Conservation (phyloP, 2,888 invertebrate genomes). For the Leptodirus hochenwartii region DNA sequence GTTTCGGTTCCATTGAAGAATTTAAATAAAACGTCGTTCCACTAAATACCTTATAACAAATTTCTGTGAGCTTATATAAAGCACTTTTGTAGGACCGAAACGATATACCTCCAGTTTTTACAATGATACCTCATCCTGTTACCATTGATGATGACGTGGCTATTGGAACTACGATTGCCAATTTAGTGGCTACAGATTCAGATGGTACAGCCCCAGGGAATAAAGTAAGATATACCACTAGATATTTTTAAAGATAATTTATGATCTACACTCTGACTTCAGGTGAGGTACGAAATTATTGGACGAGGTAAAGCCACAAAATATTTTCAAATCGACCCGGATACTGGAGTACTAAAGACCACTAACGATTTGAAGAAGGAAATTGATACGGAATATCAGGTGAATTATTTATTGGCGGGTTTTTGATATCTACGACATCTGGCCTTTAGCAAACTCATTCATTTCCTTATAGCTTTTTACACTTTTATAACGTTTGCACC, state of each 20-base stretch:
- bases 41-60: too few relatives aligned
- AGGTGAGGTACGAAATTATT: conserved; percentile 56
- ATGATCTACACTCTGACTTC: too few relatives aligned
- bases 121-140: conserved; percentile 62
- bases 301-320: conserved; percentile 65
- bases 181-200: conserved; percentile 60
- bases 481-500: too few relatives aligned
- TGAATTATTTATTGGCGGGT: too few relatives aligned
- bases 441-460: too few relatives aligned
- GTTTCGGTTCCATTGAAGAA: too few relatives aligned
- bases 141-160: conserved; percentile 68
- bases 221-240: conserved; percentile 40
- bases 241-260: too few relatives aligned
- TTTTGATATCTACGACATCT: too few relatives aligned
- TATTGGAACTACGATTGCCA: conserved; percentile 63
- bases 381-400: conserved; percentile 73
- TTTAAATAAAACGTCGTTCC: too few relatives aligned
- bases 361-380: conserved; percentile 73
- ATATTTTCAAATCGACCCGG: conserved; percentile 77
- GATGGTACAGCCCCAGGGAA: conserved; percentile 78
- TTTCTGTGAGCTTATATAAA: too few relatives aligned
- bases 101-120: conserved; percentile 76
- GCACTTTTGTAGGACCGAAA: conserved; percentile 49
- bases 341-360: conserved; percentile 61
- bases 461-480: too few relatives aligned